Conservation (phyloP, 1,140 invertebrate genomes). For the Stenopsyche tienmushanensis region DNA sequence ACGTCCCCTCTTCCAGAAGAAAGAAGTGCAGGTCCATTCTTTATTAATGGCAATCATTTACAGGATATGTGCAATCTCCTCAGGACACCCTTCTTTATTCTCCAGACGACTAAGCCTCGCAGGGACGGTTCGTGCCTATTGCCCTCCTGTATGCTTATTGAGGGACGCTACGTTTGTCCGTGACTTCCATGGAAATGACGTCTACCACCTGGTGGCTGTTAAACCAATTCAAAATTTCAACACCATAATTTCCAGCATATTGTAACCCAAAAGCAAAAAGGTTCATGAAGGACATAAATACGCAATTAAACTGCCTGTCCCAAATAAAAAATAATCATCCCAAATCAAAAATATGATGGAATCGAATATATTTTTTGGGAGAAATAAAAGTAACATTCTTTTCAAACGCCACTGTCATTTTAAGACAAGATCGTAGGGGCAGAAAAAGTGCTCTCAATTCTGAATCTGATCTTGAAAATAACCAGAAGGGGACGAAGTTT, state of each 20-base stretch:
- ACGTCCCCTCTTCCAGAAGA: constrained; percentile 7
- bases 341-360: too few relatives aligned
- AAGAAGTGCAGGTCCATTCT: constrained; percentile 36
- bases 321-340: too few relatives aligned
- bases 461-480: constrained; percentile 39
- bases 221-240: too few relatives aligned
- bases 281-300: too few relatives aligned
- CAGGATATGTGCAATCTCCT: constrained; percentile 41
- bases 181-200: too few relatives aligned
- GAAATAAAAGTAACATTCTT: background rate
- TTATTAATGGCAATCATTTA: constrained; percentile 42
- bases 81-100: constrained; percentile 32
- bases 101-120: constrained; percentile 1
- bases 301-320: too few relatives aligned
- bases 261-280: too few relatives aligned
- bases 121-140: background rate
- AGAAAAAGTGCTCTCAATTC: constrained; percentile 38
- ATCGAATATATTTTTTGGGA: background rate
- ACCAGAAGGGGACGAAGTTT: constrained; percentile 36
- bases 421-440: constrained; percentile 39
- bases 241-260: too few relatives aligned
- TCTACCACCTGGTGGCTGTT: too few relatives aligned
- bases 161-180: too few relatives aligned
- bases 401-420: constrained; percentile 29
- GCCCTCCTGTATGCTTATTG: too few relatives aligned